Conservation (phyloP, 2,113 vertebrate species). For the Vulpes lagopus region DNA sequence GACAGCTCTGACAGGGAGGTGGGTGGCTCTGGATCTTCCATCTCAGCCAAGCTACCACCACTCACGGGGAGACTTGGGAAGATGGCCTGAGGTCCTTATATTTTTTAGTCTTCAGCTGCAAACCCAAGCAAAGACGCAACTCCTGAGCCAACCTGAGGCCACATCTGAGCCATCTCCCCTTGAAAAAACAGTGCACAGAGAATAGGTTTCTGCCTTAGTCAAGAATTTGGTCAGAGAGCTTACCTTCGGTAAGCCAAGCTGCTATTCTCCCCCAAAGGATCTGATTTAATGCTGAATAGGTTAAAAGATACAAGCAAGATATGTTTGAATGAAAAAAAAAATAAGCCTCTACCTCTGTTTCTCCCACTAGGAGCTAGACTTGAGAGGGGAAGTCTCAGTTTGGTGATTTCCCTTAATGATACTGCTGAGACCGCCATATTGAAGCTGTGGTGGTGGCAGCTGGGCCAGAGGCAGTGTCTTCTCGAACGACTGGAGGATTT, state of each 20-base stretch:
- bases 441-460: neutral
- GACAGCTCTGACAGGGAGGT: too few relatives aligned
- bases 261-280: neutral
- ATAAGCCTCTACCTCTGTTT: neutral
- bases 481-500: neutral
- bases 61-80: neutral
- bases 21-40: neutral
- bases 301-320: neutral
- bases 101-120: conserved; percentile 67
- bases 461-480: neutral
- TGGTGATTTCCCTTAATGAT: neutral
- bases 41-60: neutral
- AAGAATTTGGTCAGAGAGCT: conserved; percentile 20
- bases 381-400: neutral
- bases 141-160: conserved; percentile 54
- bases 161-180: neutral
- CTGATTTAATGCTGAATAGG: conserved; percentile 36
- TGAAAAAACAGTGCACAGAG: conserved; percentile 58
- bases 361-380: neutral
- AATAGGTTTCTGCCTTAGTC: neutral
- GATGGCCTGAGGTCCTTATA: neutral
- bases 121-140: conserved; percentile 4
- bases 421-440: neutral
- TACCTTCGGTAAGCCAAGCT: conserved; percentile 8
- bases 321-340: neutral